Conservation (phyloP, 35 echinoderm and acorn worm species). For the Lytechinus pictus region DNA sequence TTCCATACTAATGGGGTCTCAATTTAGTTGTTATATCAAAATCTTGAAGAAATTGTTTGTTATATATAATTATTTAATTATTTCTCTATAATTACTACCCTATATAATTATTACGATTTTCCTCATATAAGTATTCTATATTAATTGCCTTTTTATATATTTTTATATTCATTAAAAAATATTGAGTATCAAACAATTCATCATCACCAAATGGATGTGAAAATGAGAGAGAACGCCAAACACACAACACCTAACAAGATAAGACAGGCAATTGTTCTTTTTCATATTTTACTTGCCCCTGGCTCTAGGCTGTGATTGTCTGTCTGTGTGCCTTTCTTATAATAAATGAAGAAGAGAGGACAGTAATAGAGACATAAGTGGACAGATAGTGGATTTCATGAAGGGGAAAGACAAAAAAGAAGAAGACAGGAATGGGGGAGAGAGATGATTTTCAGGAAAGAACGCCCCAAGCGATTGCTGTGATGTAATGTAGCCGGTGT, state of each 20-base stretch:
- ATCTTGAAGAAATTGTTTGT: no score
- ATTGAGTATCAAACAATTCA: neutral
- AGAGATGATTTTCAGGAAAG: neutral
- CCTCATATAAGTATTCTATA: no score
- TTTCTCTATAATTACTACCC: no score
- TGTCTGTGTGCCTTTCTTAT: neutral
- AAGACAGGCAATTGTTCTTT: neutral
- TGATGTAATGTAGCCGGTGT: slow-evolving; percentile 47
- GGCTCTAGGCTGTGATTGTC: neutral
- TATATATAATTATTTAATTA: no score
- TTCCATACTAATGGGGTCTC: no score
- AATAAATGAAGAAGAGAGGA: neutral
- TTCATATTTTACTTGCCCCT: neutral
- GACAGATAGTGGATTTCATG: neutral
- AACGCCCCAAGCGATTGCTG: slow-evolving; percentile 14
- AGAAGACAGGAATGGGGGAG: neutral
- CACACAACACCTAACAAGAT: neutral
- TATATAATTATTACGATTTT: no score
- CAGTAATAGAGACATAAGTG: neutral
- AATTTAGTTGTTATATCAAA: no score
- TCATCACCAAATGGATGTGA: neutral
- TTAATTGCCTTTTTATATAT: no score
- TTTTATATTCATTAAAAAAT: neutral
- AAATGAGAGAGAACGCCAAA: neutral
- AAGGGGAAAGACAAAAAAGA: neutral